Evolutionary conservation across 2,888 invertebrate genomes (phyloP), one percentile per base, ranked within the genome.

Genomic region (Seladonia tumulorum): DNA sequence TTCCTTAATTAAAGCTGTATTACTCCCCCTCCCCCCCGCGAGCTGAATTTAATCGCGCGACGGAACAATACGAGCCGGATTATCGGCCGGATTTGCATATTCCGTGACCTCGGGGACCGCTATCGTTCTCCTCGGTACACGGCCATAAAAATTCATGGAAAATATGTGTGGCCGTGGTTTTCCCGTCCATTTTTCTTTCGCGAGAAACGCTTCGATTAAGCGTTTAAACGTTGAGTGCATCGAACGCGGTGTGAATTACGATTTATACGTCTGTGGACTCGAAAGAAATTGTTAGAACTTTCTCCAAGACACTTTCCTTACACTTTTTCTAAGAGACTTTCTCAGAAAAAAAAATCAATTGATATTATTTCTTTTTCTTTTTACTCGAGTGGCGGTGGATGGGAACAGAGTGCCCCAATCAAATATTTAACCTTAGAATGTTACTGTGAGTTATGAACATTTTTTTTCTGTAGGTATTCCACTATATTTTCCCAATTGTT

Each of bases 1-100:
- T 25, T 60, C 60, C 60, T 60, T 60, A 60, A 60, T 60, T 60
- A 60, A 60, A 60, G 60, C 60, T 14, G 25, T 25, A 60, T 60
- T 60, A 60, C 25, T 60, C 25, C 25, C 14, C n/a, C 25, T 25
- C 14, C 25, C 1, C 60, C 25, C 29, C 25, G n/a, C 25, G 29
- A 7, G 79, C 75, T 71, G 75, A 79, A 82, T 82, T 42, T 57
- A 75, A 75, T 35, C 79, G 79, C 53, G 14, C 39, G 16, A 29
- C 16, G 71, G 63, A 35, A 68, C 60, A 47, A 71, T 71, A 45
- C n/a, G 73, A 74, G 63, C 35, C 49, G 70, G 70, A 75, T 79
- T 79, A 82, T 76, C 75, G 42, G 8, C n/a, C 10, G 7, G 70
- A 83, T 83, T 80, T 80, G 75, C 80, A 79, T 71, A 75, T 60